Percentiles rank a stretch among this genome's conserved stretches.
Conservation (phyloP, 2,113 vertebrate genomes). For the Eudyptes chrysolophus region DNA sequence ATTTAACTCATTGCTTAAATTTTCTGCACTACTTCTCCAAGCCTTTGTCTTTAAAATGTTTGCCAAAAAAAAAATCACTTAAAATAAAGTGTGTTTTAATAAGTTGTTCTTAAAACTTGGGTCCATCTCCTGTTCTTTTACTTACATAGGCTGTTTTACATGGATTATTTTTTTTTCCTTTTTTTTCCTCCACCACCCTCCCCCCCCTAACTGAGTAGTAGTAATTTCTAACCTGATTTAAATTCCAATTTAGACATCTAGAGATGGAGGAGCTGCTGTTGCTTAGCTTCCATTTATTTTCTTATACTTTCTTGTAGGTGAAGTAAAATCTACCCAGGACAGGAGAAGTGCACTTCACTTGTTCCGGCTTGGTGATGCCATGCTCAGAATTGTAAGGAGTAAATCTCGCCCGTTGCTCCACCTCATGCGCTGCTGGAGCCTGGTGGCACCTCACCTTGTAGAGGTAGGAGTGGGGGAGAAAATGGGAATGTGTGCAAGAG, state of each 20-base stretch:
- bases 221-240: neutral
- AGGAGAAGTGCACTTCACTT: constrained; percentile 89
- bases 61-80: neutral
- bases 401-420: constrained; percentile 88
- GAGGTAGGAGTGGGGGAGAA: constrained; percentile 76
- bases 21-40: neutral
- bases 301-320: constrained; percentile 73
- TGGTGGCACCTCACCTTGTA: constrained; percentile 95
- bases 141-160: neutral
- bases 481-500: neutral
- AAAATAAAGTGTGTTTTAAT: neutral
- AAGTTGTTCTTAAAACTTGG: neutral
- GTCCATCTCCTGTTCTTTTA: neutral
- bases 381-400: constrained; percentile 92
- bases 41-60: neutral
- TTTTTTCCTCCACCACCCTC: rapidly evolving
- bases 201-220: neutral
- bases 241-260: neutral
- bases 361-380: constrained; percentile 92
- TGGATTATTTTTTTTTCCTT: rapidly evolving
- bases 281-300: neutral
- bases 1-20: neutral
- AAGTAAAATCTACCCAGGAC: constrained; percentile 89
- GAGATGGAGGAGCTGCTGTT: neutral
- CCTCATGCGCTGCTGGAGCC: constrained; percentile 92